phyloP scores from a whole-genome alignment of 2,888 invertebrate genomes.

The Xestia xanthographa region DNA sequence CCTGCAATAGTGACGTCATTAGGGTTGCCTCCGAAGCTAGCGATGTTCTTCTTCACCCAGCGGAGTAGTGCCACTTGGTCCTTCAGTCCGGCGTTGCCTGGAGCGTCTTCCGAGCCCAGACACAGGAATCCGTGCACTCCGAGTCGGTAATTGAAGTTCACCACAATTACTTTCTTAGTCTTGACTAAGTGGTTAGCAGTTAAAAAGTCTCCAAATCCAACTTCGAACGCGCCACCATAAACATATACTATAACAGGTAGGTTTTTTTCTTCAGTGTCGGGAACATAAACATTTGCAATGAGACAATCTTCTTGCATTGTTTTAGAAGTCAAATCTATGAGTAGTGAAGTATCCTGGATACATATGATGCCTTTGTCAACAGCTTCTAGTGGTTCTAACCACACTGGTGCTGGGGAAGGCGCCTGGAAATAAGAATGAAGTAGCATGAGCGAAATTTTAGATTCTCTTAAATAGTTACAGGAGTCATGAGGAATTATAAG shows the following conservation, averaged over 20 bases:
- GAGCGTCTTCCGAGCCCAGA: slow-evolving; percentile 68
- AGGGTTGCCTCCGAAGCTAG: slow-evolving; percentile 74
- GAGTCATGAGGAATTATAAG: neutral
- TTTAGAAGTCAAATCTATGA: slow-evolving; percentile 20
- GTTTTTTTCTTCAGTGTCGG: slow-evolving; percentile 73
- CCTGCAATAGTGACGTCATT: slow-evolving; percentile 74
- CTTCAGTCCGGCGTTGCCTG: slow-evolving; percentile 77
- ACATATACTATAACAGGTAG: slow-evolving; percentile 71
- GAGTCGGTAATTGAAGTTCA: slow-evolving; percentile 73
- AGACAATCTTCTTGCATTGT: slow-evolving; percentile 77
- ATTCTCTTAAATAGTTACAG: neutral
- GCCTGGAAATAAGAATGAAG: slow-evolving; percentile 66
- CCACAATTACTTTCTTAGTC: slow-evolving; percentile 66
- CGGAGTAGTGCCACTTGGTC: slow-evolving; percentile 73
- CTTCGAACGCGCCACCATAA: slow-evolving; percentile 73
- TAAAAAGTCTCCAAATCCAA: slow-evolving; percentile 62
- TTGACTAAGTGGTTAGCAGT: slow-evolving; percentile 58
- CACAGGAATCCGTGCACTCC: slow-evolving; percentile 72
- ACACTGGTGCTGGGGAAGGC: slow-evolving; percentile 72
- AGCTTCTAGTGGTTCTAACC: slow-evolving; percentile 69
- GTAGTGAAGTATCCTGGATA: slow-evolving; percentile 57
- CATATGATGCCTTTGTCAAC: slow-evolving; percentile 68
- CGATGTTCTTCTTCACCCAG: slow-evolving; percentile 76
- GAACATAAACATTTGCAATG: slow-evolving; percentile 78
- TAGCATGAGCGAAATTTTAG: neutral